phyloP scores from a whole-genome alignment of 2,797 vertebrate genomes.

The Petrocephalus schoutedeni region DNA sequence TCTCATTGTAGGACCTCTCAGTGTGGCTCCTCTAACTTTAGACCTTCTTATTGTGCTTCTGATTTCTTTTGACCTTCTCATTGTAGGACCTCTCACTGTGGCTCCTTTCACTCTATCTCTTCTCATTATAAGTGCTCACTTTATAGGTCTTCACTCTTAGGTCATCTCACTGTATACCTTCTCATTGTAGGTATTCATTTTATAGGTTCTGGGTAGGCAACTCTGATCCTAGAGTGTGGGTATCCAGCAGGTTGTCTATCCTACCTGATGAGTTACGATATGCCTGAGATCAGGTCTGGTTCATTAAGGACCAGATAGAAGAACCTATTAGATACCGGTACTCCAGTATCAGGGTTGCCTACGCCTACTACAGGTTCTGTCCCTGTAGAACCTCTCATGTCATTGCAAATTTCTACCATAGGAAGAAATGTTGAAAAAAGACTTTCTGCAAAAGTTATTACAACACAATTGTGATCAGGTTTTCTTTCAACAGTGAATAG shows the following conservation, averaged over 20 bases:
- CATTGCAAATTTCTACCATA: not conserved
- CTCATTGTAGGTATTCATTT: not conserved
- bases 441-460: not conserved
- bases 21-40: not conserved
- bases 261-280: not conserved
- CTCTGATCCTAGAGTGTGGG: not conserved
- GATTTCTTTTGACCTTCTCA: not conserved
- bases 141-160: not conserved
- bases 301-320: not conserved
- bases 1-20: not conserved
- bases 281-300: not conserved
- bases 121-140: not conserved
- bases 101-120: not conserved
- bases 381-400: not conserved
- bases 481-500: not conserved
- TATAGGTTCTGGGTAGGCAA: not conserved
- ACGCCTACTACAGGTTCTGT: not conserved
- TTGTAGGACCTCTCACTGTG: not conserved
- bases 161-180: not conserved
- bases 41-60: not conserved
- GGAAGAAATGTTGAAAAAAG: not conserved
- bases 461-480: not conserved
- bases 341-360: not conserved
- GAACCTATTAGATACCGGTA: not conserved
- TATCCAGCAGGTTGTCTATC: not conserved